Evolutionary conservation across 2,797 vertebrate species (phyloP), one percentile per base, ranked within the genome.

Genomic region (Eulemur mongoz): DNA sequence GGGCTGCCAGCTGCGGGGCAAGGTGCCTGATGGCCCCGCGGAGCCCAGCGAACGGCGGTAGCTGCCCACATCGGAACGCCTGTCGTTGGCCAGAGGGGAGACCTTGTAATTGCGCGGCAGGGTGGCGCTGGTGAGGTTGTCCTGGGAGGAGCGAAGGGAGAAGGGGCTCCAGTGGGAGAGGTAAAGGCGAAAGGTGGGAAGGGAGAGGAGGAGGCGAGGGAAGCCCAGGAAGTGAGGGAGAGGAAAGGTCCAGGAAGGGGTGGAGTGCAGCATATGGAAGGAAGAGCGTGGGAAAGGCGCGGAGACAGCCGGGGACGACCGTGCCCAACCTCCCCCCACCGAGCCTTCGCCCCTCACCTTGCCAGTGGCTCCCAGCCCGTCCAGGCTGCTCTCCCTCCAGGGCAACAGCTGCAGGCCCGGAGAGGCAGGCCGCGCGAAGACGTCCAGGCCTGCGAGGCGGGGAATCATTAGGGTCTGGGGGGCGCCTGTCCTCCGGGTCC

Each of bases 301-400:
- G 2, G 35, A n/a, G 52, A 12, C 7, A 17, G 82, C 32, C 43
- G 14, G 50, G 50, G 54, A 35, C 1, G 32, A 50, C 27, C 32
- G 20, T 27, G 50, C 50, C 90, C 82, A 40, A 5, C 61, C 7
- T 7, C 32, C 14, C 22, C 43, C 13, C 27, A 5, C n/a, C 38
- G 15, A 90, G 91, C 8, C 14, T 7, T 18, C 10, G 0, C 25
- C 4, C 5, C 97, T 89, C 95, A 99, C 99, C 98, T 98, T 99
- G 72, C 97, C 22, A 0, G 97, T 3, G 3, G 97, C 96, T 40
- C 99, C 97, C 38, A 99, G 98, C 7, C 98, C 98, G 2, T 99
- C 99, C 23, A 99, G 98, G 95, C 99, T 99, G 63, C 99, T 99
- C 97, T 99, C 99, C 95, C 98, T 98, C 99, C 99, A 99, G 27